Percentiles rank a stretch among this genome's conserved stretches.
phyloP scores from a whole-genome alignment of 30 jellyfish, hydroid and myxozoan genomes.

The Cassiopea xamachana region DNA sequence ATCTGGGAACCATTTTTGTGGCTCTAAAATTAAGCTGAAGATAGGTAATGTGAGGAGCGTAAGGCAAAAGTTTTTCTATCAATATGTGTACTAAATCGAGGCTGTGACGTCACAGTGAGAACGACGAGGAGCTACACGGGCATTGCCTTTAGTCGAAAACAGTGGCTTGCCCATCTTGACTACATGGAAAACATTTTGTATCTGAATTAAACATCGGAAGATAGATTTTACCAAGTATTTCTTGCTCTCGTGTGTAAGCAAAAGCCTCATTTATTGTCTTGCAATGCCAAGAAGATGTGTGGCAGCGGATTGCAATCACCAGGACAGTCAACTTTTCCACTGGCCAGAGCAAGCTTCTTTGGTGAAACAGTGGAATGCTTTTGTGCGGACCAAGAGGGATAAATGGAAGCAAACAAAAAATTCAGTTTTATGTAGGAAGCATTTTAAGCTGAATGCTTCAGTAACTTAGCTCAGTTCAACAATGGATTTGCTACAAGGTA shows the following conservation, averaged over 20 bases:
- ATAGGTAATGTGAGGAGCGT: too few relatives aligned
- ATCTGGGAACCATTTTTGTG: too few relatives aligned
- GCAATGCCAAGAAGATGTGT: conserved; percentile 57
- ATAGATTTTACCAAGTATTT: neutral
- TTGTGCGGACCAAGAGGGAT: conserved; percentile 54
- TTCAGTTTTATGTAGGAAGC: conserved; percentile 56
- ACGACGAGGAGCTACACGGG: conserved; percentile 20
- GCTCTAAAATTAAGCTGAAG: too few relatives aligned
- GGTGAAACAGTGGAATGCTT: conserved; percentile 38
- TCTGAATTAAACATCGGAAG: neutral
- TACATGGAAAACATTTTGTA: neutral
- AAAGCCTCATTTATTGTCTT: conserved; percentile 16
- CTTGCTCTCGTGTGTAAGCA: neutral
- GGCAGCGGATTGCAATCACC: conserved; percentile 36
- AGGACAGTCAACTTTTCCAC: conserved; percentile 49
- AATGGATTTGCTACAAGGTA: conserved; percentile 31
- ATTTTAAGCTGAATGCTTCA: conserved; percentile 40
- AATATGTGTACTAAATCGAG: conserved; percentile 18
- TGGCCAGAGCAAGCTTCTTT: conserved; percentile 56
- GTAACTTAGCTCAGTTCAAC: conserved; percentile 24
- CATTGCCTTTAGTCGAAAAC: conserved; percentile 26
- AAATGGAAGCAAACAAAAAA: conserved; percentile 50
- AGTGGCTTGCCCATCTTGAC: conserved; percentile 1
- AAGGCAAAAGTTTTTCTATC: neutral
- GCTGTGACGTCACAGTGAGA: conserved; percentile 52